These are phyloP conservation scores for Erythrolamprus reginae DNA, from an alignment of 2,113 vertebrate species.

Conservation along the genomic window DNA sequence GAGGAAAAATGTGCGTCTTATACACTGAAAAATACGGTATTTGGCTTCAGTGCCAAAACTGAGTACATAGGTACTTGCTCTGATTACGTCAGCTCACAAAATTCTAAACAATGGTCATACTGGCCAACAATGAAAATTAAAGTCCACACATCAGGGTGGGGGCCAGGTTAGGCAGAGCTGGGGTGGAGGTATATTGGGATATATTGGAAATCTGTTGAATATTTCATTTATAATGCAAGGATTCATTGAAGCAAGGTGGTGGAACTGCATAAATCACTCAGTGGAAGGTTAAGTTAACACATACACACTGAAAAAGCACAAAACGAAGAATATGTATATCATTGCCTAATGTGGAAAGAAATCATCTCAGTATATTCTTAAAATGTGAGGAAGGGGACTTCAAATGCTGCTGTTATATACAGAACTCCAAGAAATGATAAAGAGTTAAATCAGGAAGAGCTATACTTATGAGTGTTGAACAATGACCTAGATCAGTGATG, in stretches of 20 bases:
- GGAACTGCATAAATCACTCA: background rate
- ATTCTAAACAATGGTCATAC: background rate
- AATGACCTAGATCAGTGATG: too few species aligned
- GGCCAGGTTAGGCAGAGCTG: background rate
- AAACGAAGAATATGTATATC: background rate
- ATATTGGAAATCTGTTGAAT: background rate
- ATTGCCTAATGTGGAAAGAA: background rate
- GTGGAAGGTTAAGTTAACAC: background rate
- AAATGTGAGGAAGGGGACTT: background rate
- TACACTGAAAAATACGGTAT: too few species aligned
- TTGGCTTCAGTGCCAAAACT: background rate
- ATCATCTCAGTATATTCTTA: background rate
- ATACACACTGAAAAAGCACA: background rate
- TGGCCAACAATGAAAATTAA: background rate
- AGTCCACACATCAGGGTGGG: background rate
- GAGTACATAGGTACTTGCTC: background rate
- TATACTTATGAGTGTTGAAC: background rate
- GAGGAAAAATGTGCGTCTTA: too few species aligned
- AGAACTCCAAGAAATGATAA: background rate
- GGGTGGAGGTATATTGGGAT: background rate
- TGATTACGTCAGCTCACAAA: background rate
- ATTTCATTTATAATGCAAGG: background rate
- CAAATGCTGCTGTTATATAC: background rate
- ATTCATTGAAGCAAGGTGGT: background rate
- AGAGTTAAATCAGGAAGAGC: background rate